Evolutionary conservation across 2,888 invertebrate genomes (phyloP), one percentile per base, ranked within the genome.

Genomic region (Philereme vetulata): DNA sequence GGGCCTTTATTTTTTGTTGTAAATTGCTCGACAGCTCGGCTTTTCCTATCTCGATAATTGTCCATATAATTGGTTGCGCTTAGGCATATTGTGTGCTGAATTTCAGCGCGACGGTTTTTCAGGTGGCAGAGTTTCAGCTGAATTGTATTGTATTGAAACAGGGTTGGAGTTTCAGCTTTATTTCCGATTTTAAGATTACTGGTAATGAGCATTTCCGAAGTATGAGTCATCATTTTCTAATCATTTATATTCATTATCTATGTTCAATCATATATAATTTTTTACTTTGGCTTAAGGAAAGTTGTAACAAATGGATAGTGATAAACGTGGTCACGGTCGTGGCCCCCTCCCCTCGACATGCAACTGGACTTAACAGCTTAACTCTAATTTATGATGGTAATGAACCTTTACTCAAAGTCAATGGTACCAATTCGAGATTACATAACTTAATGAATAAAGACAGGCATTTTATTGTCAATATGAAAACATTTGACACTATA

Each of bases 51-150:
- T 83, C 81, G 80, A 88, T 86, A 83, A 90, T 90, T 89, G 89
- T 86, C 86, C 86, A 85, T 82, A 82, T 88, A 90, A 91, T 90
- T 90, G 88, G 84, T 64, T 77, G 83, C 81, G 82, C 81, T 86
- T 85, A 81, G 83, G 74, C 87, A 79, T 83, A 88, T 85, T 88
- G 84, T 82, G 65, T 65, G 57, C 57, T 70, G 72, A 74, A 75
- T 76, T 72, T 73, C 55, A 50, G 57, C 60, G 75, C 71, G 75
- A 72, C 72, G 72, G 68, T 66, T 65, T 66, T 71, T 68, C 67
- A 72, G 72, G 66, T 66, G 61, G 54, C 36, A 46, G 62, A 60
- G 56, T 64, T 52, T 6, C 53, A 45, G 55, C 57, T 56, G 40
- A 40, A 59, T 57, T 34, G 4, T 51, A 64, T 62, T 59, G 52